Conservation (phyloP, 2,888 invertebrate species). For the Eretmocerus hayati region DNA sequence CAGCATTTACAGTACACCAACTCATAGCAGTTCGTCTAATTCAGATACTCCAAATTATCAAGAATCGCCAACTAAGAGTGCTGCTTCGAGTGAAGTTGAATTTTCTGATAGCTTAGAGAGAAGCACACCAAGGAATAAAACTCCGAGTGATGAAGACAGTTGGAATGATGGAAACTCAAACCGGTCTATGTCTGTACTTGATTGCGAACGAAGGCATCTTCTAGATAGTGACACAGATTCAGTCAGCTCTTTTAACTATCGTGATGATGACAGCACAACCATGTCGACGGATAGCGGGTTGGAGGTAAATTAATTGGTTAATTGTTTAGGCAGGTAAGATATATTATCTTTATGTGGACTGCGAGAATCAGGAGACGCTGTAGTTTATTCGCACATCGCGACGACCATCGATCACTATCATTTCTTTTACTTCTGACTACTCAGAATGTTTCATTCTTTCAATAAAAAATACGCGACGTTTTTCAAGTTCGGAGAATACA, state of each 20-base stretch:
- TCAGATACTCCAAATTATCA: conserved; percentile 43
- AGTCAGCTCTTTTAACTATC: conserved; percentile 40
- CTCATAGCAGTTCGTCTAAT: conserved; percentile 42
- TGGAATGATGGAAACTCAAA: conserved; percentile 51
- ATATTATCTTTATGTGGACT: too few species aligned
- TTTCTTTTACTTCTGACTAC: too few species aligned
- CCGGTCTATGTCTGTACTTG: conserved; percentile 55
- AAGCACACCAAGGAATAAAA: conserved; percentile 38
- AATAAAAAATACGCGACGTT: too few species aligned
- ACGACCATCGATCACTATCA: too few species aligned
- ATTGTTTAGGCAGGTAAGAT: too few species aligned
- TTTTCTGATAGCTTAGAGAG: conserved; percentile 46
- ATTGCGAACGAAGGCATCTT: conserved; percentile 50
- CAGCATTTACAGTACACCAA: conserved; percentile 41
- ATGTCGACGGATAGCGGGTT: conserved; percentile 45
- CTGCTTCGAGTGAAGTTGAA: conserved; percentile 40
- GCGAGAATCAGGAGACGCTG: too few species aligned
- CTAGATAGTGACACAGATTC: conserved; percentile 45
- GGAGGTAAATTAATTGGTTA: too few species aligned
- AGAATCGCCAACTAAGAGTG: conserved; percentile 42
- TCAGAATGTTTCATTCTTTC: too few species aligned
- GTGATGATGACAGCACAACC: conserved; percentile 43
- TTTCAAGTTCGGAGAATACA: too few species aligned
- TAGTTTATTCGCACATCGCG: too few species aligned
- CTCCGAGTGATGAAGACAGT: conserved; percentile 48